These are phyloP conservation scores for Gymnogyps californianus DNA, from an alignment of 2,113 vertebrate genomes.

Conservation along the genomic window DNA sequence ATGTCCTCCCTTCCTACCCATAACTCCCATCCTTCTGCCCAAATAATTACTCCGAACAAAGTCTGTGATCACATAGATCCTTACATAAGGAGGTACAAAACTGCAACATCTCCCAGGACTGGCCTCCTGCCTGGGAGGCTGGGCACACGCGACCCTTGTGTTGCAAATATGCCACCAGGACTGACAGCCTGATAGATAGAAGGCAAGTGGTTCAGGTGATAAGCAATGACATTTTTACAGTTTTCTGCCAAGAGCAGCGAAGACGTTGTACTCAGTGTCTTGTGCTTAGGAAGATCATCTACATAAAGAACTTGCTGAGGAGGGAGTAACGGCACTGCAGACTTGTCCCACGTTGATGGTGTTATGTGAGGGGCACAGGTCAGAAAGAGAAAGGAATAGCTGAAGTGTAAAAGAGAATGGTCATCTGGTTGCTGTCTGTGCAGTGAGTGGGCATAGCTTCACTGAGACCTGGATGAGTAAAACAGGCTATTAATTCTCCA, in stretches of 20 bases:
- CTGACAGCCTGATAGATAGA: background rate
- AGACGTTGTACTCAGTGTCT: background rate
- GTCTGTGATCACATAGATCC: background rate
- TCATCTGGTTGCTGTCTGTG: background rate
- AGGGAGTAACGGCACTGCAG: background rate
- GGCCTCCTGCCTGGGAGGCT: background rate
- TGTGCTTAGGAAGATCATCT: background rate
- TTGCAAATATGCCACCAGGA: background rate
- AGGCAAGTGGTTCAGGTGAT: background rate
- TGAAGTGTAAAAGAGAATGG: background rate
- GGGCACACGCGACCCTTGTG: fast-evolving
- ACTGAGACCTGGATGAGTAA: background rate
- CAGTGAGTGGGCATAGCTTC: background rate
- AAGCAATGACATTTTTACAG: background rate
- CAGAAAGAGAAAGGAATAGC: background rate
- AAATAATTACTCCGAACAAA: fast-evolving
- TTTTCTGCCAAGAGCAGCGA: fast-evolving
- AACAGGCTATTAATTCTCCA: background rate
- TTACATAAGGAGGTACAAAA: background rate
- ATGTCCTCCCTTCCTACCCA: background rate
- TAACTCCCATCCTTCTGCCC: background rate
- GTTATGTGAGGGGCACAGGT: background rate
- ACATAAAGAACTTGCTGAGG: background rate
- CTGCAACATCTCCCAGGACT: background rate
- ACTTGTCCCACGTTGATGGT: background rate